phyloP scores from a whole-genome alignment of 2,797 vertebrate species.

The Bradypodion ventrale region DNA sequence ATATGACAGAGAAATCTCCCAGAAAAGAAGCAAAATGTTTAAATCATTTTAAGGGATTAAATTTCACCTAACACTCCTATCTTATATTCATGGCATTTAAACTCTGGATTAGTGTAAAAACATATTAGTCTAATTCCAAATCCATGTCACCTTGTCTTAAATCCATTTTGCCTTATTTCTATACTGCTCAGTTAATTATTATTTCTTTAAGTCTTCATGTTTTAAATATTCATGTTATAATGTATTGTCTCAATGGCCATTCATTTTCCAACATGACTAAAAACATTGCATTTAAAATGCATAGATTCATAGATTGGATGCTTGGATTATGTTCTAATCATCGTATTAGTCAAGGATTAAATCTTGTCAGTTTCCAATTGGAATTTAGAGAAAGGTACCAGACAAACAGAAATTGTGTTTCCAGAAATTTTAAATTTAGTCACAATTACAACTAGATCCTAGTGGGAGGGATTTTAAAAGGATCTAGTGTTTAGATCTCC shows the following conservation, averaged over 20 bases:
- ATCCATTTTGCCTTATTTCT: neutral
- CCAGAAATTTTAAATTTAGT: too few species aligned
- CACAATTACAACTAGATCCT: too few species aligned
- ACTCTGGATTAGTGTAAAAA: conserved; percentile 4
- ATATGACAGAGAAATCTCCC: neutral
- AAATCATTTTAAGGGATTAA: neutral
- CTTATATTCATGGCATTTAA: neutral
- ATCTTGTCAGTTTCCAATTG: neutral
- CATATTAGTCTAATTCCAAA: neutral
- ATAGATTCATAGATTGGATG: neutral
- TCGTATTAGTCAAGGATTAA: neutral
- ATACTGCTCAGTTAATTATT: neutral
- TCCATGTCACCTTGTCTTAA: neutral
- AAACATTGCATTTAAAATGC: neutral
- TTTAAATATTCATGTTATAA: neutral
- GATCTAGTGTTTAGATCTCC: too few species aligned
- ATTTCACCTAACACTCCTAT: neutral
- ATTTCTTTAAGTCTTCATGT: neutral
- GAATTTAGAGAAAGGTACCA: too few species aligned
- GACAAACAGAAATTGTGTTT: too few species aligned
- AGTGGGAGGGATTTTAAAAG: too few species aligned
- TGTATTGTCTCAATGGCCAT: neutral
- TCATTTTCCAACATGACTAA: neutral
- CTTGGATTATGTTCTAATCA: neutral
- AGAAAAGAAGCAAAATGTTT: neutral